Base-by-base conservation (phyloP, 2,797 vertebrate species). In the Phrynocephalus vlangalii region DNA sequence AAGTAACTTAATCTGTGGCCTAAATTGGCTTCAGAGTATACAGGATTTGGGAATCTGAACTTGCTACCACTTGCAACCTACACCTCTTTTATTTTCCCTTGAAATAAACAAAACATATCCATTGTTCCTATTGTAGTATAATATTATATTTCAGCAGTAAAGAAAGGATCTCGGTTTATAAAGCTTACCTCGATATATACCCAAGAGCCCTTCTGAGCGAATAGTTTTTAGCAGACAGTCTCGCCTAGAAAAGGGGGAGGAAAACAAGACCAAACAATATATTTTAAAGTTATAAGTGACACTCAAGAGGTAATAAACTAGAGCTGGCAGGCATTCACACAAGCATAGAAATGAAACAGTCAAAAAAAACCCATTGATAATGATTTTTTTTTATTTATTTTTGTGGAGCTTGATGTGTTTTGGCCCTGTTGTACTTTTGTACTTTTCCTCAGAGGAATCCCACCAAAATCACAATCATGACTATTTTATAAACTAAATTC, bases 181-280 rank as follows among this genome's bases (percentile, higher is more conserved):
- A 80, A 48, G 33, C 94, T 67, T 95, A 98, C 97, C 97, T 98
- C 97, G 94, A 94, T 98, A 97, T 95, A 96, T 96, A 86, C 97
- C 96, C 71, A 97, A 96, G 93, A 98, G 98, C 86, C 97, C 97
- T n/a, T 99, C 98, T 0, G 93, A 95, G 84, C 95, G 96, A 7
- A 97, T 93, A 0, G 97, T 98, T 96, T 98, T 98, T 60, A 97
- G 85, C 94, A 98, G 94, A 94, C 98, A 98, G 90, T 98, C 98
- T 82, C 96, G 87, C 98, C 98, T 98, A 83, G n/a, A 93, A 90
- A 66, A 78, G 67, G 33, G 28, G 52, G 66, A 20, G n/a, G 13
- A 38, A 67, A 24, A 68, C 13, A 38, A 28, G 38, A 60, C 48
- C 26, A 7, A 68, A 67, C n/a, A 66, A 56, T 56, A 16, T 28